Evolutionary conservation across 2,113 vertebrate genomes (phyloP).

Genomic region (Larimichthys polyactis): DNA sequence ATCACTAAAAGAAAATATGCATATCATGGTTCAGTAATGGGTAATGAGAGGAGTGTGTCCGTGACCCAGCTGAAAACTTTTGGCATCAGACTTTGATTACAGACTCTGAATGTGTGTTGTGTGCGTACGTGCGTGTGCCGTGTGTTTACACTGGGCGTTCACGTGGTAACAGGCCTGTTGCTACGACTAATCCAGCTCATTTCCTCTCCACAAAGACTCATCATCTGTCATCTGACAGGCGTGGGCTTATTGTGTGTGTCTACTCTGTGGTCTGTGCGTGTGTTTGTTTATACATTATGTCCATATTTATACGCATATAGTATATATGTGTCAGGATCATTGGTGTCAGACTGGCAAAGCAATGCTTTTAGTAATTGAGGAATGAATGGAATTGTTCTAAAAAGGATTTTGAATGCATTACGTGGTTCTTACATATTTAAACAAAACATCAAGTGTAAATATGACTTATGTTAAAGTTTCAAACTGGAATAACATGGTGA

Average conservation of each 20-base stretch:
- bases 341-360: background rate
- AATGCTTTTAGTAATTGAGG: background rate
- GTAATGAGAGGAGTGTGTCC: conserved; percentile 36
- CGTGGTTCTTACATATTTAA: background rate
- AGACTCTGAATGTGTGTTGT: background rate
- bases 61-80: conserved; percentile 3
- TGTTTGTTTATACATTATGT: conserved; percentile 11
- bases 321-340: background rate
- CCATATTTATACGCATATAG: background rate
- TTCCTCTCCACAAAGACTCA: conserved; percentile 55
- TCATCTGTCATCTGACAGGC: conserved; percentile 43
- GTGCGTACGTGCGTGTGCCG: conserved; percentile 11
- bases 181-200: conserved; percentile 55
- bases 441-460: background rate
- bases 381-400: background rate
- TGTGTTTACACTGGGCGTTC: conserved; percentile 50
- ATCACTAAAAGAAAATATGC: background rate
- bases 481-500: background rate
- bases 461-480: background rate
- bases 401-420: background rate
- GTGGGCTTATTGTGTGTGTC: conserved; percentile 20
- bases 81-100: conserved; percentile 32
- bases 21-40: conserved; percentile 1
- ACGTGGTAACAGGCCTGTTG: conserved; percentile 50
- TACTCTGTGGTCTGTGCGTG: conserved; percentile 1